Evolutionary conservation across 2,888 invertebrate genomes (phyloP).

Genomic region (Sarcophaga subvicina): DNA sequence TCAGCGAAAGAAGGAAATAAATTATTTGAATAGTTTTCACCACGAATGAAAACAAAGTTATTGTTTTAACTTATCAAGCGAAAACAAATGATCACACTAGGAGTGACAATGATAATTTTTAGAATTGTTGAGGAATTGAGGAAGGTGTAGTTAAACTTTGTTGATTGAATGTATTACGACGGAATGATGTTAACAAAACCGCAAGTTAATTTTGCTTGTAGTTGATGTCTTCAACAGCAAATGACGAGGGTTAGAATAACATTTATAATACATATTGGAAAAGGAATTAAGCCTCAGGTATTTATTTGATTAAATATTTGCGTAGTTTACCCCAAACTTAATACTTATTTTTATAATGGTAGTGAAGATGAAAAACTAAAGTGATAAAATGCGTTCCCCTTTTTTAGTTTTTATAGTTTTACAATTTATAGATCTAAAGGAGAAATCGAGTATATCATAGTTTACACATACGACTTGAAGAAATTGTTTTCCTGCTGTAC

Average conservation of each 20-base stretch:
- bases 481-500: conserved; percentile 33
- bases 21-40: too few relatives aligned
- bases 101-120: too few relatives aligned
- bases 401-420: conserved; percentile 40
- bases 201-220: conserved; percentile 31
- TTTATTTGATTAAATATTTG: conserved; percentile 49
- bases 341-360: not conserved
- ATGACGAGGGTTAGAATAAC: not conserved
- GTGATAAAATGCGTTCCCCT: not conserved
- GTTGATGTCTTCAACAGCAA: conserved; percentile 7
- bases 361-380: not conserved
- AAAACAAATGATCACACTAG: too few relatives aligned
- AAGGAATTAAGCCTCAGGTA: conserved; percentile 53
- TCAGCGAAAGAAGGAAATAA: too few relatives aligned
- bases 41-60: too few relatives aligned
- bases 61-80: too few relatives aligned
- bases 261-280: conserved; percentile 40
- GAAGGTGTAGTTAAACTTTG: too few relatives aligned
- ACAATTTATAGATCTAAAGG: conserved; percentile 24
- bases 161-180: not conserved
- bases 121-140: too few relatives aligned
- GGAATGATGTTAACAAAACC: conserved; percentile 43
- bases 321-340: conserved; percentile 20
- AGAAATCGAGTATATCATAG: not conserved
- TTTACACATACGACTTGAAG: conserved; percentile 7